These are phyloP conservation scores for Sula dactylatra DNA, from an alignment of 2,113 vertebrate genomes.

Conservation along the genomic window DNA sequence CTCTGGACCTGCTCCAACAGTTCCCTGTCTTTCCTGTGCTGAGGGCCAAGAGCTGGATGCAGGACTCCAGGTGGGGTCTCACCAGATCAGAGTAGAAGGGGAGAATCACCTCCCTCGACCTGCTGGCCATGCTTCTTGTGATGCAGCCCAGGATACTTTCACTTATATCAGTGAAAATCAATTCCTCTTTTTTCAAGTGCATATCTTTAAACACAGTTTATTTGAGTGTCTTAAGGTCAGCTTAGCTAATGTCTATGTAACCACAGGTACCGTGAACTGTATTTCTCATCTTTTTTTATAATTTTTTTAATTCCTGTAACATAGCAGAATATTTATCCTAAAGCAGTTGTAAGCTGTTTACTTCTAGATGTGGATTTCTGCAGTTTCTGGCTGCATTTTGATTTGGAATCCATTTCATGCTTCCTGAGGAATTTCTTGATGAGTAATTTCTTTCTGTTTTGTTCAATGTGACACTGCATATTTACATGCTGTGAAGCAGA, in stretches of 20 bases:
- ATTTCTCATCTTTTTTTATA: neutral
- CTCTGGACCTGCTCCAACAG: neutral
- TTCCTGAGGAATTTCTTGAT: constrained; percentile 34
- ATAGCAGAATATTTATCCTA: constrained; percentile 12
- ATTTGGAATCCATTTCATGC: constrained; percentile 12
- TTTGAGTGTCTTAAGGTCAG: neutral
- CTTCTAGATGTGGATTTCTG: neutral
- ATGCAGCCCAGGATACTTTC: neutral
- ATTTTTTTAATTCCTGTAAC: neutral
- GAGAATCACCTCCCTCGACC: neutral
- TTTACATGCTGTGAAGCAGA: neutral
- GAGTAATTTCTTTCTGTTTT: constrained; percentile 28
- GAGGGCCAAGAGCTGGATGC: neutral
- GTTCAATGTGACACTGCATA: neutral
- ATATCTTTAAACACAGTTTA: neutral
- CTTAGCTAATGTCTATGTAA: neutral
- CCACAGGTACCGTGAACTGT: neutral
- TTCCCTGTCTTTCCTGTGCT: neutral
- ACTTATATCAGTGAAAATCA: neutral
- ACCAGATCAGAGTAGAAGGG: neutral
- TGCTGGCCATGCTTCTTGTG: neutral
- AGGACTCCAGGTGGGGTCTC: neutral
- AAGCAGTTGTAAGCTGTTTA: constrained; percentile 10
- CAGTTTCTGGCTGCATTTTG: neutral
- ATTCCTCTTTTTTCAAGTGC: neutral